phyloP scores from a whole-genome alignment of 2,113 vertebrate species.

The Eudyptes chrysolophus region DNA sequence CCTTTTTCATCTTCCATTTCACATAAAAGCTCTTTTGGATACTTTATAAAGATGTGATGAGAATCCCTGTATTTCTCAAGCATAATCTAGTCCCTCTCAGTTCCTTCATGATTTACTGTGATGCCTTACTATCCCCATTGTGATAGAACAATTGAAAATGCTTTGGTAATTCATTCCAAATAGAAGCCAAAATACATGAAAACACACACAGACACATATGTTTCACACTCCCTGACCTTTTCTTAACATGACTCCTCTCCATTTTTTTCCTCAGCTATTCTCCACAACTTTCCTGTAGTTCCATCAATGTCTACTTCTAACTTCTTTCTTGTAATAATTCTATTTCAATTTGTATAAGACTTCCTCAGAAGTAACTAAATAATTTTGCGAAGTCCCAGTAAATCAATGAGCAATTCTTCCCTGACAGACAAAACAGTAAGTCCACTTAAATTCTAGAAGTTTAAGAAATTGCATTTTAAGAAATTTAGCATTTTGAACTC shows the following conservation, averaged over 20 bases:
- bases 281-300: not conserved
- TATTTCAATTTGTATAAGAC: not conserved
- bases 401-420: not conserved
- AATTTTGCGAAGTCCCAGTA: not conserved
- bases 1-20: not conserved
- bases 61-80: not conserved
- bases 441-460: not conserved
- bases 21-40: not conserved
- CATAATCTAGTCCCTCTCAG: not conserved
- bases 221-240: not conserved
- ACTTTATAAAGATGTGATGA: not conserved
- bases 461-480: not conserved
- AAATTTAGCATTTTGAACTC: not conserved
- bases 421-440: not conserved
- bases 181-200: not conserved
- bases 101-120: not conserved
- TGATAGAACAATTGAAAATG: not conserved
- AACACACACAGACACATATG: accelerated
- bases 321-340: not conserved
- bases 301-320: not conserved
- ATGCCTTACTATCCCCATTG: not conserved
- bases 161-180: not conserved
- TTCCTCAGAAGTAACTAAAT: not conserved
- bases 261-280: not conserved
- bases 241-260: not conserved